Conservation (phyloP, 2,888 invertebrate genomes). For the Amorpha juglandis region DNA sequence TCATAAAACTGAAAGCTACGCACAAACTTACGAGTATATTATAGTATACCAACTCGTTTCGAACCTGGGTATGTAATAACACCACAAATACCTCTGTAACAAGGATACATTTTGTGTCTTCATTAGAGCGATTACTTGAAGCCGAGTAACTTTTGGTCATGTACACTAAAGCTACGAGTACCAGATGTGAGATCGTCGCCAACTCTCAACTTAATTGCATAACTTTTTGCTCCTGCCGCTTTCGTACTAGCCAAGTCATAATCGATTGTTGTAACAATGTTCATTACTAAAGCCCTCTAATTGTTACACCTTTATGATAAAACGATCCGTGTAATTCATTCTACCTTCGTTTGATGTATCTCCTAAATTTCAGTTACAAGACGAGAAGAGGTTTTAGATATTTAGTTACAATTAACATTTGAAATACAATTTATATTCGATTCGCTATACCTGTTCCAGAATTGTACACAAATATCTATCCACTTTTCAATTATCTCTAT, state of each 20-base stretch:
- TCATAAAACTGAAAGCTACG: neutral
- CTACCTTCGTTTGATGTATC: neutral
- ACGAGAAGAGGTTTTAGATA: neutral
- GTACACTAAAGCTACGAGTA: constrained; percentile 15
- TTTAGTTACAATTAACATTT: neutral
- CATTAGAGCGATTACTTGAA: constrained; percentile 37
- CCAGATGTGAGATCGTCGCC: neutral
- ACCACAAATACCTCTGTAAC: neutral
- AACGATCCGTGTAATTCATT: neutral
- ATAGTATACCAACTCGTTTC: neutral
- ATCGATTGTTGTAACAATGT: constrained; percentile 8
- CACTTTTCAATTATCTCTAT: no score
- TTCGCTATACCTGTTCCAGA: no score
- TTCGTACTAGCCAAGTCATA: neutral
- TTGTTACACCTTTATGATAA: neutral
- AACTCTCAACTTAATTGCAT: constrained; percentile 3
- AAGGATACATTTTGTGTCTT: constrained; percentile 38
- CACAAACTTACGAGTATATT: neutral
- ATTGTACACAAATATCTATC: no score
- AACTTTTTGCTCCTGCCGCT: constrained; percentile 9
- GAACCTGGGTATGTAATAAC: neutral
- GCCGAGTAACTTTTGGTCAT: constrained; percentile 18
- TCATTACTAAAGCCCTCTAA: neutral
- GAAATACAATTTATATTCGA: neutral
- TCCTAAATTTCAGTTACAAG: neutral